Evolutionary conservation across 1,140 invertebrate species (phyloP), one percentile per base, ranked within the genome.

Genomic region (Amyelois transitella): DNA sequence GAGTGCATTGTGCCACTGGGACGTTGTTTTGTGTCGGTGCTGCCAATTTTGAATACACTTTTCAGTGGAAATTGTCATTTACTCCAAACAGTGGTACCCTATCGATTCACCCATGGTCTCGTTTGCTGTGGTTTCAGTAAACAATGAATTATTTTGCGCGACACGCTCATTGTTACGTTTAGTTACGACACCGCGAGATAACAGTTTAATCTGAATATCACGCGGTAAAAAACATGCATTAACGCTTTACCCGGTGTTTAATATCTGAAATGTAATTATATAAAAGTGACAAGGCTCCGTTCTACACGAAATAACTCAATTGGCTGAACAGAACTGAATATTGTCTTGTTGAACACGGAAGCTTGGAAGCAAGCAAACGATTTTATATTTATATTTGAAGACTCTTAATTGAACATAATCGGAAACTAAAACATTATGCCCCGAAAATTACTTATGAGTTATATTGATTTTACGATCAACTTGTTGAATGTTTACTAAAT

Each of bases 131-230:
- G 19, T 48, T 48, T 48, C 18, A 12, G 19, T n/a, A 4, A 22
- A 21, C 18, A n/a, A 48, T 53, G 63, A 60, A 76, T 75, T 67
- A 62, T 70, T 70, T 71, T 60, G 64, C 62, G 67, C 61, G 63
- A 59, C 58, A 60, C 69, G 71, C 75, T 79, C 64, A 75, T 75
- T 64, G 50, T 65, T 59, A 55, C 50, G 47, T n/a, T n/a, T n/a
- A 61, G 54, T 75, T 77, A 77, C 77, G 71, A 83, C 69, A 80
- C 55, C 67, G 62, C 45, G 60, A 82, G 77, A 81, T 84, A 86
- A 83, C 72, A 75, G 60, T 71, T 68, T 86, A 84, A 84, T 82
- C 77, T 77, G 64, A 77, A 81, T 78, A 84, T 80, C 75, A 79
- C 68, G 70, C 66, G 69, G 73, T 78, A 73, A 81, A 68, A 84